Conservation (phyloP, 2,797 vertebrate genomes). For the Decapterus maruadsi region DNA sequence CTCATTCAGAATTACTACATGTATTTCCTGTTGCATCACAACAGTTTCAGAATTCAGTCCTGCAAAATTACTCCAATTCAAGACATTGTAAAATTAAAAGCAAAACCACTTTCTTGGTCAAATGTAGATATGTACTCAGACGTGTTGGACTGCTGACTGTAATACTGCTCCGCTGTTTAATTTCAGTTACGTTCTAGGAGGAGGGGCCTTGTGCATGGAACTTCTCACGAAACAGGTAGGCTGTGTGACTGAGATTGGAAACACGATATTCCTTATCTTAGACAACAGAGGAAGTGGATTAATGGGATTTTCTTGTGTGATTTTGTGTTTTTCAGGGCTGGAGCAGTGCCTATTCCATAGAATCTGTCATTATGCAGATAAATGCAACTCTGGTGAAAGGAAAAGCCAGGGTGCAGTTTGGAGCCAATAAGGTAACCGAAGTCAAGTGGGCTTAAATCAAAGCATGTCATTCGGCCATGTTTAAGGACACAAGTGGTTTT, state of each 20-base stretch:
- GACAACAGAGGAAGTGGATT: not conserved
- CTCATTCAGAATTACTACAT: not conserved
- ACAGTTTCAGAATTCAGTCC: too few species aligned
- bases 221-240: constrained; percentile 98
- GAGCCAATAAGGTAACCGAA: constrained; percentile 95
- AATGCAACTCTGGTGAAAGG: constrained; percentile 99
- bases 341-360: constrained; percentile 99
- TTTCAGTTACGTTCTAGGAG: constrained; percentile 94
- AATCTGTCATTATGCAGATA: constrained; percentile 99
- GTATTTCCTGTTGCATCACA: not conserved
- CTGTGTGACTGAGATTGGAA: constrained; percentile 1
- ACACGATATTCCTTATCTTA: not conserved
- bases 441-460: not conserved
- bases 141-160: not conserved
- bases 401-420: constrained; percentile 98
- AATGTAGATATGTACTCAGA: not conserved
- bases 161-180: constrained; percentile 2
- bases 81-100: not conserved
- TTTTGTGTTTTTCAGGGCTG: constrained; percentile 88
- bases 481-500: not conserved
- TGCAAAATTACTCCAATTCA: not conserved
- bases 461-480: not conserved
- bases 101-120: constrained; percentile 20
- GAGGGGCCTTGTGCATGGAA: constrained; percentile 98
- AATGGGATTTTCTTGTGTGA: not conserved